These are phyloP conservation scores for Rhorus exstirpatorius DNA, from an alignment of 2,888 invertebrate species.

Conservation along the genomic window DNA sequence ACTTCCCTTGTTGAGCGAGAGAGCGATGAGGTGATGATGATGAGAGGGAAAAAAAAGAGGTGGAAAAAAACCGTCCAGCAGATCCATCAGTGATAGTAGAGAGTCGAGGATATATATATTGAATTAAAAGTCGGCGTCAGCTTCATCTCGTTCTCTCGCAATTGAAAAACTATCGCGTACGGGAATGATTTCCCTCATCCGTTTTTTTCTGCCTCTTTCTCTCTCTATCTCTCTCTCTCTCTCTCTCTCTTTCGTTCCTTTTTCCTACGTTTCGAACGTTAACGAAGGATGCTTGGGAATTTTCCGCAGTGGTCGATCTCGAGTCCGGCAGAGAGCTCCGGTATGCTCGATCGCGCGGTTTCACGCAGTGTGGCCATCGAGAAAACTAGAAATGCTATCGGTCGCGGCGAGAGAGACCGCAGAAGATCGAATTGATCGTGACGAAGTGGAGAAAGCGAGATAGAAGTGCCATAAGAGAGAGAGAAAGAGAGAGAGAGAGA, in stretches of 20 bases:
- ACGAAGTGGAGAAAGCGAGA: conserved; percentile 21
- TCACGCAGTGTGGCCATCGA: conserved; percentile 70
- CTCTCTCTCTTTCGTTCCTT: too few species aligned
- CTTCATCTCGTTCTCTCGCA: conserved; percentile 37
- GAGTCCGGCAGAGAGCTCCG: conserved; percentile 45
- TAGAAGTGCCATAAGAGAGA: too few species aligned
- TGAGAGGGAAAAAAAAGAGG: conserved; percentile 23
- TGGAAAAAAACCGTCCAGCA: not conserved
- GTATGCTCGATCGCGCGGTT: conserved; percentile 60
- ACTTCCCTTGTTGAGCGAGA: conserved; percentile 1
- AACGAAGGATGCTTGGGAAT: conserved; percentile 77
- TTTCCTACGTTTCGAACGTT: conserved; percentile 57
- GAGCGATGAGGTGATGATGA: conserved; percentile 23
- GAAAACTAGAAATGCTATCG: conserved; percentile 74
- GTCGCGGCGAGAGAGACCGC: conserved; percentile 42
- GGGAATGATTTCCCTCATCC: conserved; percentile 52
- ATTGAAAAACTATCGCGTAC: conserved; percentile 58
- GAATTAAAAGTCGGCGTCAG: conserved; percentile 45
- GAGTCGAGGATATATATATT: conserved; percentile 37
- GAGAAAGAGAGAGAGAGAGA: conserved; percentile 12
- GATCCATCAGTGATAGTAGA: conserved; percentile 28
- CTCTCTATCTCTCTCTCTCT: too few species aligned
- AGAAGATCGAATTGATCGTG: conserved; percentile 29
- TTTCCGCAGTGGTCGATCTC: conserved; percentile 75
- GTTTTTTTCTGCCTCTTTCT: not conserved